Base-by-base conservation (phyloP, 2,113 vertebrate genomes). In the Melanerpes aurifrons region DNA sequence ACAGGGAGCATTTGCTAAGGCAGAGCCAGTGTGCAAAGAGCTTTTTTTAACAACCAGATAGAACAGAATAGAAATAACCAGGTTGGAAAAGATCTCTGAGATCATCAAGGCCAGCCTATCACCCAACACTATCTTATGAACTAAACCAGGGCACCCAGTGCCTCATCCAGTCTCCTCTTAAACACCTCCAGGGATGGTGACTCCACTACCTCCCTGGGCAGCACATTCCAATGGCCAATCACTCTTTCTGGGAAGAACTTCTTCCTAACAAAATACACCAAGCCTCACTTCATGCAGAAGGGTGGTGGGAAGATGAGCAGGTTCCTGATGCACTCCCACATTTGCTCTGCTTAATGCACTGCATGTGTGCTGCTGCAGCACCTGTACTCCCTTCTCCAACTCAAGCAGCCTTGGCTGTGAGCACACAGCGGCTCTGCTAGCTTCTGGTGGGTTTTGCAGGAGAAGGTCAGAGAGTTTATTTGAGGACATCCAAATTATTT, bases 321-420 rank as follows among this genome's bases (percentile, higher is more conserved):
- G 22, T 47, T 14, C 64, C 35, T 62, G 43, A 18, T 53, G 90
- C 6, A 29, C 11, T 16, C 7, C 8, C 4, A 12, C 3, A 2
- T 72, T 53, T 57, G 3, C 67, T 19, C 3, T 32, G 12, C 31
- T 54, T 62, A 15, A 14, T 22, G 56, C 12, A 26, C 28, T 32
- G 19, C 56, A 8, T 2, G 5, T 29, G 61, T 13, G 3, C 43
- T 5, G 1, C 72, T 10, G 3, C 45, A 63, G 43, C 53, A 29
- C 26, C 83, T 10, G 0, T 47, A 6, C 1, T 0, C 62, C 56
- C 63, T 62, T 63, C 3, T 1, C 61, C 75, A 26, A 0, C 20
- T 45, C 56, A 0, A 15, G 9, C 54, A 50, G 76, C 45, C 84
- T 69, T 21, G 61, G 8, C 32, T 62, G 68, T 2, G 1, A 32